Evolutionary conservation across 2,113 vertebrate genomes (phyloP).

Genomic region (Lophura nycthemera): DNA sequence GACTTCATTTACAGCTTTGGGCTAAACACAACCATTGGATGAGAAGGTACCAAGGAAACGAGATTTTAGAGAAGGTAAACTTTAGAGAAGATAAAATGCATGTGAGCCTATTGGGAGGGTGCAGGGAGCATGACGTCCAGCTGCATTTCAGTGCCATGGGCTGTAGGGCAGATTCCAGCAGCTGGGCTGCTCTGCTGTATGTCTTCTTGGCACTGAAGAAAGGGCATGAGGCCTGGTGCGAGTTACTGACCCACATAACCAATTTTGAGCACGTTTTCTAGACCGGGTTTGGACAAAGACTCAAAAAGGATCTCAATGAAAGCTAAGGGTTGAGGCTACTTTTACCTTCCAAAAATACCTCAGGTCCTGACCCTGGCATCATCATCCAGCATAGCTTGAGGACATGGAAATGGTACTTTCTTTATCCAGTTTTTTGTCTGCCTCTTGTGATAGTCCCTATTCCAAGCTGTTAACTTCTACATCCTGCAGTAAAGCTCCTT

Average conservation of each 20-base stretch:
- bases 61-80: background rate
- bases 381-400: background rate
- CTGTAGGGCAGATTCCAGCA: background rate
- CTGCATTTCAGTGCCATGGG: background rate
- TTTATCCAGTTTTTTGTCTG: background rate
- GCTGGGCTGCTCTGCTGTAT: background rate
- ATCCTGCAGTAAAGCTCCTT: background rate
- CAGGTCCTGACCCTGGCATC: background rate
- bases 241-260: background rate
- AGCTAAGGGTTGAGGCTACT: background rate
- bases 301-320: background rate
- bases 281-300: background rate
- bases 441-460: background rate
- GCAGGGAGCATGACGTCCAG: background rate
- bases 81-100: background rate
- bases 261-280: background rate
- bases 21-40: background rate
- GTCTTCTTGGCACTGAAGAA: background rate
- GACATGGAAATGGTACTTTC: background rate
- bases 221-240: rapidly evolving
- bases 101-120: background rate
- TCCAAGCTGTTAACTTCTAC: background rate
- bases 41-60: background rate
- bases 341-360: background rate
- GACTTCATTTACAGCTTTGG: background rate